phyloP scores from a whole-genome alignment of 1,140 invertebrate genomes.

The Drosophila punjabiensis region DNA sequence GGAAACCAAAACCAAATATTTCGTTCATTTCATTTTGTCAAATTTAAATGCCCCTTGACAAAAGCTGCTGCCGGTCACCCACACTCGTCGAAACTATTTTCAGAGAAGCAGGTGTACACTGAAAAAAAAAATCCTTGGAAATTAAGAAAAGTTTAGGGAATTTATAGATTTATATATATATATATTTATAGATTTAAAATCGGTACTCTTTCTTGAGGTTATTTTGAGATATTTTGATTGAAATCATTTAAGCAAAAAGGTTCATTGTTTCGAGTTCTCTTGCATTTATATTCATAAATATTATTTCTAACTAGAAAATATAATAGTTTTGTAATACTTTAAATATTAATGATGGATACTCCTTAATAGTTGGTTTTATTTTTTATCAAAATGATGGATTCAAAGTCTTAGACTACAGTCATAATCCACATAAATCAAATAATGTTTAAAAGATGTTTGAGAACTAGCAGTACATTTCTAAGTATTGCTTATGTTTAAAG shows the following conservation, averaged over 20 bases:
- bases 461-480: background rate
- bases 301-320: background rate
- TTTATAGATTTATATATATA: background rate
- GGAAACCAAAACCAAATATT: constrained; percentile 66
- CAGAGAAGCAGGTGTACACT: constrained; percentile 6
- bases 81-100: constrained; percentile 11
- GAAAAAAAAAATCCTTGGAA: background rate
- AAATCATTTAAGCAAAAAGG: too few species aligned
- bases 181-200: too few species aligned
- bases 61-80: constrained; percentile 29
- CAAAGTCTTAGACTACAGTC: background rate
- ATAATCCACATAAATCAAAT: background rate
- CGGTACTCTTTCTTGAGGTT: background rate
- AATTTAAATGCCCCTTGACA: constrained; percentile 78
- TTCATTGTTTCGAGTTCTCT: too few species aligned
- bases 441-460: background rate
- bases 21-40: constrained; percentile 73
- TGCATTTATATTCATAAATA: too few species aligned
- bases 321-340: background rate
- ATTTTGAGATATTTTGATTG: background rate
- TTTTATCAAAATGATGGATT: background rate
- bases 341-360: background rate
- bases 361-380: background rate
- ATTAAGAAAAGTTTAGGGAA: background rate
- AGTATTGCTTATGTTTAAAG: background rate